Evolutionary conservation across 2,113 vertebrate species (phyloP).

Genomic region (Damaliscus lunatus): DNA sequence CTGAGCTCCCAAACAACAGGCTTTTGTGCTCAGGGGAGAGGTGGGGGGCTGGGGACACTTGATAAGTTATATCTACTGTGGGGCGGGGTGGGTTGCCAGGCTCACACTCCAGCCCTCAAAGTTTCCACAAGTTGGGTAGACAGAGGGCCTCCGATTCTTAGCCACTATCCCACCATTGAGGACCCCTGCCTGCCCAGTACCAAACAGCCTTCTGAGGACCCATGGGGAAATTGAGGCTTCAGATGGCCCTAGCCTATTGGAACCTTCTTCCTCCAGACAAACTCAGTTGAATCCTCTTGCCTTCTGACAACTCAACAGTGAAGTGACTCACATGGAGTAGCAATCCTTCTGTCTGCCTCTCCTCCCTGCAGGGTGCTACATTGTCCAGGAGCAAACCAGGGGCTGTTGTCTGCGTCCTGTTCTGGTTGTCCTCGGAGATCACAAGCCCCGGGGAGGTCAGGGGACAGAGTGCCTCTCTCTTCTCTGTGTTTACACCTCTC

Average conservation of each 20-base stretch:
- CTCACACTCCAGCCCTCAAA: slow-evolving; percentile 52
- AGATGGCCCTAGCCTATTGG: not conserved
- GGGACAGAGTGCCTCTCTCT: not conserved
- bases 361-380: not conserved
- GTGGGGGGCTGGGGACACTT: slow-evolving; percentile 20
- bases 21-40: slow-evolving; percentile 67
- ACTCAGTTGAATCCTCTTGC: not conserved
- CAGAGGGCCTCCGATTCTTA: slow-evolving; percentile 28
- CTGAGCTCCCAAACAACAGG: slow-evolving; percentile 52
- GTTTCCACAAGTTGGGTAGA: slow-evolving; percentile 7
- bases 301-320: not conserved
- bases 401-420: too few relatives aligned
- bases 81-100: slow-evolving; percentile 34
- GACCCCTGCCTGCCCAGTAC: not conserved
- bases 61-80: slow-evolving; percentile 45
- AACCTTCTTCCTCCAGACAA: not conserved
- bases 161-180: not conserved
- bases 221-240: not conserved
- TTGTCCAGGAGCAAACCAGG: too few relatives aligned
- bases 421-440: not conserved
- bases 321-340: not conserved
- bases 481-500: not conserved
- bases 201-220: not conserved
- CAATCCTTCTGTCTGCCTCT: not conserved
- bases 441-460: not conserved